Evolutionary conservation across 2,888 invertebrate species (phyloP), one percentile per base, ranked within the genome.

Genomic region (Lypha dubia): DNA sequence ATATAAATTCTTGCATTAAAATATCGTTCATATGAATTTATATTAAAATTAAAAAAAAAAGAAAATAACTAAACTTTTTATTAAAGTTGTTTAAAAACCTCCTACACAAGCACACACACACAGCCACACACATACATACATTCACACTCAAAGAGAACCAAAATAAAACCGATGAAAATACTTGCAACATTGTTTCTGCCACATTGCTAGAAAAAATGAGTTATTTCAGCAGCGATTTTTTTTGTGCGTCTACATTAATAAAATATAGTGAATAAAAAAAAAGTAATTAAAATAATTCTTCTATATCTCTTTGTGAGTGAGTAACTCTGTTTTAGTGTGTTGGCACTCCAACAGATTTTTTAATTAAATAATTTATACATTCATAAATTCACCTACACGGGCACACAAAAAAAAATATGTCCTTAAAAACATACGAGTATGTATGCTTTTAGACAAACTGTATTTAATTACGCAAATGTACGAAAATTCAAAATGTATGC

Each of bases 241-340:
- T 56, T 28, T 41, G 7, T 53, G 22, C 38, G 24, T 32, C 6
- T 63, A 46, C 13, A 20, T n/a, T 7, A 17, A 24, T 49, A 32
- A 53, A 53, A 62, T n/a, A 28, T 24, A 41, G 38, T 38, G 38
- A 11, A 49, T n/a, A 35, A 6, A 20, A 51, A 70, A 75, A 74
- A 70, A 76, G 46, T 80, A 84, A 84, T 84, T 84, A 84, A 83
- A 84, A 67, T 84, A 75, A 71, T 75, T 80, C 51, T 44, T 6
- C n/a, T n/a, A n/a, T 79, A 60, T 28, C 24, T 13, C 41, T 68
- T 44, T 67, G 60, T 65, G 46, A 56, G 17, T 35, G 2, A 8
- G 32, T 32, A 56, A 53, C 32, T 67, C 68, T 28, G 58, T 62
- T 68, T 67, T 65, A 63, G 38, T 67, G 7, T 53, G 32, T 79